A percentile compares a stretch with the other conserved stretches of the same genome.
phyloP scores from a whole-genome alignment of 2,888 invertebrate genomes.

The Aquatica leii region DNA sequence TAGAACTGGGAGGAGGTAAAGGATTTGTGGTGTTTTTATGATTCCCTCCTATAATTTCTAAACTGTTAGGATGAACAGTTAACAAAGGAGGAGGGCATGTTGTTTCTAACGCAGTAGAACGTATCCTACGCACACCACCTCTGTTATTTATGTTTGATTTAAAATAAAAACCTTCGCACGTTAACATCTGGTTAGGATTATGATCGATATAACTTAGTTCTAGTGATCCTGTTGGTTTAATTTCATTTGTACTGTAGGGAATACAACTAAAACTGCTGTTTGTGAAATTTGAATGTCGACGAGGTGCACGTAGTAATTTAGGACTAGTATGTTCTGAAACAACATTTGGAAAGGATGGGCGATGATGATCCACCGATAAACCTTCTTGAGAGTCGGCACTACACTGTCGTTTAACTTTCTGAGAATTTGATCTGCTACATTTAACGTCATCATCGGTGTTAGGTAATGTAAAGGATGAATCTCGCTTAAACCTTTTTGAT shows the following conservation, averaged over 20 bases:
- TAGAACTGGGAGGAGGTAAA: conserved; percentile 75
- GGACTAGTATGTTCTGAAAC: conserved; percentile 53
- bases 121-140: conserved; percentile 71
- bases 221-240: conserved; percentile 66
- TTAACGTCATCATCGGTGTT: conserved; percentile 60
- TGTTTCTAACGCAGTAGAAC: conserved; percentile 76
- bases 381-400: conserved; percentile 66
- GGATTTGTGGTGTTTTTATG: conserved; percentile 69
- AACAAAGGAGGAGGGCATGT: conserved; percentile 76
- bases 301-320: conserved; percentile 59
- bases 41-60: conserved; percentile 70
- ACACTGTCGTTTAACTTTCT: conserved; percentile 65
- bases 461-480: conserved; percentile 52
- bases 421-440: conserved; percentile 61
- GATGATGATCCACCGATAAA: conserved; percentile 61
- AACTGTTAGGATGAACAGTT: conserved; percentile 83
- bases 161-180: conserved; percentile 57
- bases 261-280: conserved; percentile 66
- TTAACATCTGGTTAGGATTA: conserved; percentile 57
- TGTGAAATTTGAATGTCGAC: conserved; percentile 70
- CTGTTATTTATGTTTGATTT: conserved; percentile 48
- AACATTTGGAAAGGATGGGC: conserved; percentile 57
- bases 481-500: conserved; percentile 19
- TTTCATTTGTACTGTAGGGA: conserved; percentile 62
- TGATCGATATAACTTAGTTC: conserved; percentile 64